These are phyloP conservation scores for Liasis olivaceus DNA, from an alignment of 2,797 vertebrate species.

Conservation along the genomic window DNA sequence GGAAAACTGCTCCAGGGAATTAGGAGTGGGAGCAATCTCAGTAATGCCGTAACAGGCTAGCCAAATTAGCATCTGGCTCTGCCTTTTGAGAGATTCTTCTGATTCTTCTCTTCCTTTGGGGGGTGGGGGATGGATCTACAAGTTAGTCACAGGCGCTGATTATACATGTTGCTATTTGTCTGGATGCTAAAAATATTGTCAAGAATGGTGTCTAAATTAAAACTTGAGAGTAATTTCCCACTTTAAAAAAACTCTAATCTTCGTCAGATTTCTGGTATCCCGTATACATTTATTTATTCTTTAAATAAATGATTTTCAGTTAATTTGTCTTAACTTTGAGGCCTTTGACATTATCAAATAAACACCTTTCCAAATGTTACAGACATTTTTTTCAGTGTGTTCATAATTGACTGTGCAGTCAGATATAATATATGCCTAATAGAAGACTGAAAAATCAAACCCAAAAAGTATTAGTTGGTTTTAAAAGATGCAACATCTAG, in stretches of 20 bases:
- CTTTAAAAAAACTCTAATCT: not conserved
- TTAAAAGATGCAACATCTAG: not conserved
- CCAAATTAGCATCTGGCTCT: not conserved
- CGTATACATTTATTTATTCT: not conserved
- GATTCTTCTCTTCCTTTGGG: not conserved
- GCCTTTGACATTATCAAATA: not conserved
- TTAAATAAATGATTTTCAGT: not conserved
- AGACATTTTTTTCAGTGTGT: not conserved
- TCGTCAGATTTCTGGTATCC: not conserved
- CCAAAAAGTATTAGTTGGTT: not conserved
- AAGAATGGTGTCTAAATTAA: not conserved
- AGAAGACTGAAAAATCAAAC: not conserved
- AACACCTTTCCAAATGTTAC: not conserved
- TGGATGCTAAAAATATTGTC: not conserved
- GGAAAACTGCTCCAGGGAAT: not conserved
- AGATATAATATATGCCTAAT: not conserved
- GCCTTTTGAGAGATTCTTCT: not conserved
- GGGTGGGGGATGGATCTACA: not conserved
- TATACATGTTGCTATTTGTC: not conserved
- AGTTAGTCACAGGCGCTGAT: not conserved
- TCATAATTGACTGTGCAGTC: not conserved
- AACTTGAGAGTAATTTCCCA: not conserved
- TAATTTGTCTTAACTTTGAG: not conserved
- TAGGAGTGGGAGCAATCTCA: not conserved
- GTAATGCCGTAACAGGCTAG: not conserved